Evolutionary conservation across 1,140 invertebrate species (phyloP), one percentile per base, ranked within the genome.

Genomic region (Drosophila bocqueti): DNA sequence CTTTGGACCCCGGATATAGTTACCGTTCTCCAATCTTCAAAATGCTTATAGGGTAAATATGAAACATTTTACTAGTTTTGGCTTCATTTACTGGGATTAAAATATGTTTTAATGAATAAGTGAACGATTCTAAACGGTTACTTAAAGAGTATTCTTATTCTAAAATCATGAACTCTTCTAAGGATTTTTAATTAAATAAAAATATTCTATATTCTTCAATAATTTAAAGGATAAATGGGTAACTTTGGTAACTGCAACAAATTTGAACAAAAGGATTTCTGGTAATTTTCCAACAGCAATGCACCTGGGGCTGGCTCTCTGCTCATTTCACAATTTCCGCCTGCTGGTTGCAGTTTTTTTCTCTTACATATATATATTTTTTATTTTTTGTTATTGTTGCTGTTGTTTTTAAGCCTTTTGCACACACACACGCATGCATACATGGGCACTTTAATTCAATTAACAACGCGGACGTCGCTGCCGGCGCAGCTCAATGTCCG

Each of bases 371-470:
- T 55, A 21, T 38, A 21, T 57, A 13, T 52, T 31, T 52, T 52
- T 7, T 43, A 34, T 46, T 71, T 59, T 36, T 40, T 38, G 31
- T 67, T 31, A n/a, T 54, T 52, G 55, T 68, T 68, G 63, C 38
- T 38, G 24, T 43, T 66, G 38, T 34, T 49, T 63, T 78, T 78
- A 78, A 78, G 75, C 75, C 75, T 69, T 77, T 71, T 55, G 43
- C 11, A 40, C 40, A 57, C 52, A 45, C 46, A 45, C 38, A 45
- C 34, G 15, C 31, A 54, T 71, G 59, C 59, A 74, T 63, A 76
- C 80, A 84, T 73, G 64, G 62, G 63, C 79, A 75, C 83, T 86
- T 84, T 89, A 89, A 89, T 89, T 89, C 85, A 89, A 89, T 89
- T 89, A 89, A 85, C 81, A 83, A 73, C 71, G 83, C 21, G 52